Base-by-base conservation (phyloP, 2,888 invertebrate species). In the Brachynemurus nebulosus region DNA sequence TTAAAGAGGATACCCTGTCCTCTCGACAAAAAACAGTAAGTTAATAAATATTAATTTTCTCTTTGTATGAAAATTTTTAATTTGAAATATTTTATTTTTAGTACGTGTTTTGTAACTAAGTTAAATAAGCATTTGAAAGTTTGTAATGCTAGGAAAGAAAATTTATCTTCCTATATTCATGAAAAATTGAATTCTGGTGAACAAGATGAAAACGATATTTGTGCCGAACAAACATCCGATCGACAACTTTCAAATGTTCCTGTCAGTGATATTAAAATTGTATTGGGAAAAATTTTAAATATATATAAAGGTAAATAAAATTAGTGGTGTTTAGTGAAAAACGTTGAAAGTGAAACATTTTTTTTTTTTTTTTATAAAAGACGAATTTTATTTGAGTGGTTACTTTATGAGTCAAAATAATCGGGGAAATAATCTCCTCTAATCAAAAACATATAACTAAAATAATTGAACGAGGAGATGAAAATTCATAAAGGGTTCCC, bases 11-110 rank as follows among this genome's bases (percentile, higher is more conserved):
- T 85, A 48, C 68, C 72, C 17, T 86, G 85, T 53, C 85, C 85
- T 1, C 64, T 84, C 50, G 84, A 85, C 61, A 68, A 72, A 2
- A 80, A 78, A 56, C 85, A 86, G 75, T 81, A 67, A 61, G 75
- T 70, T 39, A 45, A 40, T 4, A 40, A 40, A 21, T 25, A 21
- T 9, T 18, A 11, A 17, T 16, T 41, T 17, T 42, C 44, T 45
- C 12, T 19, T 9, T 11, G n/a, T 2, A 4, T 18, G n/a, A 3
- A 20, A 7, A 20, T 20, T 19, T 9, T 8, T 7, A 16, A 16
- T 7, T 36, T 36, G 17, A 36, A 36, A 39, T 19, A 6, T 9
- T 37, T 19, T 27, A 43, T 37, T 1, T 40, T 16, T 58, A 80
- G 80, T 56, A 76, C 80, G 2, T 77, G 78, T 54, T 84, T 75